A percentile compares a stretch with the other conserved stretches of the same genome.
These are phyloP conservation scores for Monopterus albus DNA, from an alignment of 2,113 vertebrate genomes.

Conservation along the genomic window DNA sequence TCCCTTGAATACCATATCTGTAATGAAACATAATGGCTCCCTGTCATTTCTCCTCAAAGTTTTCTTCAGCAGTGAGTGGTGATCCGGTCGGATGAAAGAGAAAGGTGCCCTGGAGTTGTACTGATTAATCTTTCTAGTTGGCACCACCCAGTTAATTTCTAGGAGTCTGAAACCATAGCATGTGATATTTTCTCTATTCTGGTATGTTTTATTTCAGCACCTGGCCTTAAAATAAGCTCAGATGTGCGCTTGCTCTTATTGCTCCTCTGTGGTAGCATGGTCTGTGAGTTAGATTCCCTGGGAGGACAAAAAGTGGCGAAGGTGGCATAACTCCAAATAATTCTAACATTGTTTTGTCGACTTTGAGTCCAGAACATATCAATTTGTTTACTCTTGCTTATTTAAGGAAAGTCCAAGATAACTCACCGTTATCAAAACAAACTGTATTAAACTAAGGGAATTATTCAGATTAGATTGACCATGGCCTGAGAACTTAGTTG, in stretches of 20 bases:
- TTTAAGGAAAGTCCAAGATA: no score
- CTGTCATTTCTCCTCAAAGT: neutral
- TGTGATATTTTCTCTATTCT: neutral
- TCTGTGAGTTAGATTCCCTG: no score
- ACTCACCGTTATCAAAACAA: no score
- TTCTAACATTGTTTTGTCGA: no score
- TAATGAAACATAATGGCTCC: neutral
- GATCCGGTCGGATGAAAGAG: neutral
- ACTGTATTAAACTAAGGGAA: no score
- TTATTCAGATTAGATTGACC: no score
- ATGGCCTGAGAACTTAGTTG: no score
- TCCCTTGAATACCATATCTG: neutral
- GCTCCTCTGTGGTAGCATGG: no score
- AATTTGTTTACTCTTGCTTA: no score
- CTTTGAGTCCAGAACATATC: no score
- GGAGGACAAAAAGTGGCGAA: no score
- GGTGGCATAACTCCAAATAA: no score
- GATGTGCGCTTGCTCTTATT: neutral
- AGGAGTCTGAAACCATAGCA: constrained; percentile 4
- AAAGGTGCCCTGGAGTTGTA: neutral
- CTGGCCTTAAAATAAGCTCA: constrained; percentile 4
- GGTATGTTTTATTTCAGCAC: constrained; percentile 13
- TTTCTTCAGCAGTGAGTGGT: neutral
- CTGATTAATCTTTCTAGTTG: neutral
- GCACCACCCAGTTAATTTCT: neutral